Base-by-base conservation (phyloP, 2,888 invertebrate species). In the Patella depressa region DNA sequence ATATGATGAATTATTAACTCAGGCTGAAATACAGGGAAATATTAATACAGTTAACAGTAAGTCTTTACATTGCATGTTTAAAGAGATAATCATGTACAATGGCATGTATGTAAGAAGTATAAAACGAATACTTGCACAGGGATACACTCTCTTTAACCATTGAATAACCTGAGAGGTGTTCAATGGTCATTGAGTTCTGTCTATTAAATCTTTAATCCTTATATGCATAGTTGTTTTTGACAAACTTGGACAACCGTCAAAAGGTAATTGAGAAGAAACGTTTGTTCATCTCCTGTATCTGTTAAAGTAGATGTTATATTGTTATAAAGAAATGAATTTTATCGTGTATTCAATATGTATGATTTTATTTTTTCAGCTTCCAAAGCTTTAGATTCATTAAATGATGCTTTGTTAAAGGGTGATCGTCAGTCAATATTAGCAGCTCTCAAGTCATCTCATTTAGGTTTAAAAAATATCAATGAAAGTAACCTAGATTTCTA, bases 11-110 rank as follows among this genome's bases (percentile, higher is more conserved):
- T 89, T 95, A 79, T 92, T 95, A 11, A 95, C 95, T 15, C 93
- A 94, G 86, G 94, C 94, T 76, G 95, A 95, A 92, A 94, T 95
- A 85, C 95, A 95, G 88, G 95, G 95, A 12, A 93, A 94, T 85
- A 92, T 95, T 74, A 94, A 94, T 84, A 93, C 93, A 82, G 94
- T 94, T 15, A 95, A 95, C 90, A 91, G 93, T 93, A 86, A 89
- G 91, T 87, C 72, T 45, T 45, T 45, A 45, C 45, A 45, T 9
- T 9, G 45, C 45, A 45, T 9, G 0, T 45, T 9, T 45, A 45
- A 1, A 1, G 45, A 45, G 45, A 45, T 45, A 45, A 45, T 45
- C 45, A 45, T 45, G 5, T 34, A 5, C 34, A 34, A 34, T 34
- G 34, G 34, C 34, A 34, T 34, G 34, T 4, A 34, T 34, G 5